Conservation (phyloP, 2,797 vertebrate species). For the Gymnoscopelus braueri region DNA sequence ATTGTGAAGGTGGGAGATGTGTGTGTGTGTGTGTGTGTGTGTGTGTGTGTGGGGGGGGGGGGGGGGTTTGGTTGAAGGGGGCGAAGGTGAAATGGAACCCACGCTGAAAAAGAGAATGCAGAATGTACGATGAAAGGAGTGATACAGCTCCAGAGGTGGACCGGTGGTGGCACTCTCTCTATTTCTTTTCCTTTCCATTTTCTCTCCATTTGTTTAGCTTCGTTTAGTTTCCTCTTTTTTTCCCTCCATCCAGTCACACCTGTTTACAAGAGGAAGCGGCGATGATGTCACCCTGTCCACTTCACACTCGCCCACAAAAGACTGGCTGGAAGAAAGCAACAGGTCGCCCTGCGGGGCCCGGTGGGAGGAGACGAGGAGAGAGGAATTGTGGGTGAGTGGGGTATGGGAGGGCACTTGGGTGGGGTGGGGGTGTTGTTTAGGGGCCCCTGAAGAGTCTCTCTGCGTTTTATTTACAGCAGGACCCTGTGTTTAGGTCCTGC, state of each 20-base stretch:
- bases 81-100: conserved; percentile 74
- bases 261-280: conserved; percentile 81
- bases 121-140: conserved; percentile 47
- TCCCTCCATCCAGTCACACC: conserved; percentile 73
- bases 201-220: conserved; percentile 7
- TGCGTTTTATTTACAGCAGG: conserved; percentile 76
- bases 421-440: conserved; percentile 10
- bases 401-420: neutral
- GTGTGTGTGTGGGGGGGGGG: conserved; percentile 8
- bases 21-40: conserved; percentile 34
- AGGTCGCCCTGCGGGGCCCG: conserved; percentile 57
- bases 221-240: conserved; percentile 9
- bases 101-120: conserved; percentile 29
- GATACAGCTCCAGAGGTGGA: conserved; percentile 18
- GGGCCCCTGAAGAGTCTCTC: conserved; percentile 61
- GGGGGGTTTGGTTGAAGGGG: conserved; percentile 20
- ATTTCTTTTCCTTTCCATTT: too few species aligned
- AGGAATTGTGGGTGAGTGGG: neutral
- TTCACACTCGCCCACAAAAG: conserved; percentile 68
- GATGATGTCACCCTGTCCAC: conserved; percentile 80
- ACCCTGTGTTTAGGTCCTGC: conserved; percentile 75
- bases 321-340: conserved; percentile 75
- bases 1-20: neutral
- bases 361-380: conserved; percentile 4
- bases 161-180: neutral